Conservation (phyloP, 2,113 vertebrate species). For the Ammodytes marinus region DNA sequence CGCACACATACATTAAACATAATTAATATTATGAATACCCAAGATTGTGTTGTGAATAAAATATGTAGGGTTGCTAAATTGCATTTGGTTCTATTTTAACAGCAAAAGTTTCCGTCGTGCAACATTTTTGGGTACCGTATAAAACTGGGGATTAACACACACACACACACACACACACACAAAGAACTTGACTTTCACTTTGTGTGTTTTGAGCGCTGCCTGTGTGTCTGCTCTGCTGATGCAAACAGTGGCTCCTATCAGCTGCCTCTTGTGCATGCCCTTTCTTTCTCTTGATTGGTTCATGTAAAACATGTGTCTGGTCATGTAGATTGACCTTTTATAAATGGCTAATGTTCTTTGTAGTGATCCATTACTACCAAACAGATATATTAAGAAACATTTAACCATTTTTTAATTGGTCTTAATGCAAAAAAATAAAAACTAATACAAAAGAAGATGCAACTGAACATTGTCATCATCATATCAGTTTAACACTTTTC, state of each 20-base stretch:
- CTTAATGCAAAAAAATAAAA: background rate
- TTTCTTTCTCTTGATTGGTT: constrained; percentile 16
- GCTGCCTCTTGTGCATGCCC: background rate
- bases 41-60: background rate
- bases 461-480: background rate
- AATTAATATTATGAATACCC: background rate
- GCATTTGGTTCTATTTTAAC: background rate
- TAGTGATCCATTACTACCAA: background rate
- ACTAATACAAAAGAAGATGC: too few species aligned
- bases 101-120: background rate
- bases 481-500: constrained; percentile 15
- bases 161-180: background rate
- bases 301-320: background rate
- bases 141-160: background rate
- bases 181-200: background rate
- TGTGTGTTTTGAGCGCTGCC: background rate
- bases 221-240: background rate
- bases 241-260: background rate
- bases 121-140: background rate
- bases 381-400: background rate
- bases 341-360: background rate
- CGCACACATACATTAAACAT: background rate
- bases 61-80: background rate
- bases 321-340: background rate
- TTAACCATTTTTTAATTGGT: background rate